Conservation (phyloP, 2,888 invertebrate genomes). For the Coelinius sp. region DNA sequence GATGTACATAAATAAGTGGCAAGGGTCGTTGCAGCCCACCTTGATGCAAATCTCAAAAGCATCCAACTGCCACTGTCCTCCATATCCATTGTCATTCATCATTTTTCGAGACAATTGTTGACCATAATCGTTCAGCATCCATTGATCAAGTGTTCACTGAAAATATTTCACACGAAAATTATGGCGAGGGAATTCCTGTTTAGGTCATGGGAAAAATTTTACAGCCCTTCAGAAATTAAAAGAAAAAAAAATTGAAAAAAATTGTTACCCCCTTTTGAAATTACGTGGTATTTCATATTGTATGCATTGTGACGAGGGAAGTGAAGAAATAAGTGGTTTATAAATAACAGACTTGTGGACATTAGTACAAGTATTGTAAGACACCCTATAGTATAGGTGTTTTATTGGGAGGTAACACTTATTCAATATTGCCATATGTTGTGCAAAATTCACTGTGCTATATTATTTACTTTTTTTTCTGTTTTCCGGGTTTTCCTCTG, state of each 20-base stretch:
- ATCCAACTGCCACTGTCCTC: no score
- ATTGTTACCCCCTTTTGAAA: not conserved
- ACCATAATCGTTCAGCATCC: slow-evolving; percentile 3
- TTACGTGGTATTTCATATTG: not conserved
- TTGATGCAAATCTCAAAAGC: not conserved
- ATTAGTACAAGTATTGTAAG: not conserved
- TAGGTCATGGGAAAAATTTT: not conserved
- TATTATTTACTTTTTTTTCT: not conserved
- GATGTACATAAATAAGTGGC: not conserved
- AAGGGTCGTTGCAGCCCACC: not conserved
- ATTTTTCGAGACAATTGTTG: not conserved
- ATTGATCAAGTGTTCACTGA: not conserved
- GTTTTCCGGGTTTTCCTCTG: slow-evolving; percentile 1
- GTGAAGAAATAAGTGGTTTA: not conserved
- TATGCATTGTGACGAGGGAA: not conserved
- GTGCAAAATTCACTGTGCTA: not conserved
- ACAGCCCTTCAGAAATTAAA: not conserved
- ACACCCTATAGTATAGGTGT: not conserved
- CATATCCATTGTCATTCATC: not conserved
- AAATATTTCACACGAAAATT: not conserved
- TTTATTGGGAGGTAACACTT: not conserved
- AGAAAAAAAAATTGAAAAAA: no score
- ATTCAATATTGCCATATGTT: not conserved
- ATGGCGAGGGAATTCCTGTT: not conserved
- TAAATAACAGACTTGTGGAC: not conserved